Evolutionary conservation across 2,113 vertebrate genomes (phyloP).

Genomic region (Ceyx margarethae): DNA sequence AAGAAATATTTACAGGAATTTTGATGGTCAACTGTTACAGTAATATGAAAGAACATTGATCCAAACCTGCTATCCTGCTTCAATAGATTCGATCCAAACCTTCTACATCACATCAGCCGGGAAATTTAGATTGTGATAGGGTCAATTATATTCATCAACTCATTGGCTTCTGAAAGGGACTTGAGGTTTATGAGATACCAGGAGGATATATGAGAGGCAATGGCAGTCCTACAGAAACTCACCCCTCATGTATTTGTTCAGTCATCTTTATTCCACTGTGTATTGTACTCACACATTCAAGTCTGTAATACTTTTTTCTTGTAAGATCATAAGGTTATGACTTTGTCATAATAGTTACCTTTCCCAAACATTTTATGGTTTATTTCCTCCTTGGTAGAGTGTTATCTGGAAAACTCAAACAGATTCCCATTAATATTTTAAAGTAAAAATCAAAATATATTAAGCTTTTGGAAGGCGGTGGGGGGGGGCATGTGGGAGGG

Average conservation of each 20-base stretch:
- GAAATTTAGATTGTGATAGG: slow-evolving; percentile 8
- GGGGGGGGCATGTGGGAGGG: no score
- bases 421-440: not conserved
- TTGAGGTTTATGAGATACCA: not conserved
- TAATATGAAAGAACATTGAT: slow-evolving; percentile 49
- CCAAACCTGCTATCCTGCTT: slow-evolving; percentile 4
- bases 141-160: not conserved
- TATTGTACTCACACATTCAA: not conserved
- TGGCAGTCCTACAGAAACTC: accelerated
- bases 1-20: slow-evolving; percentile 47
- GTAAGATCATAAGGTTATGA: not conserved
- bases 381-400: not conserved
- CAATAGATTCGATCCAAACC: slow-evolving; percentile 4
- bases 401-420: not conserved
- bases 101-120: not conserved
- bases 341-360: not conserved
- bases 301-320: not conserved
- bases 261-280: not conserved
- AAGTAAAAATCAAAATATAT: not conserved
- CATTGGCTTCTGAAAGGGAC: not conserved
- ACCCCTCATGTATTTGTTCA: not conserved
- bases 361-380: not conserved
- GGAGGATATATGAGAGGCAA: not conserved
- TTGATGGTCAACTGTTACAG: slow-evolving; percentile 23
- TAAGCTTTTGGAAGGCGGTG: not conserved